Conservation (phyloP, 2,888 invertebrate genomes). For the Trissolcus brochymenae region DNA sequence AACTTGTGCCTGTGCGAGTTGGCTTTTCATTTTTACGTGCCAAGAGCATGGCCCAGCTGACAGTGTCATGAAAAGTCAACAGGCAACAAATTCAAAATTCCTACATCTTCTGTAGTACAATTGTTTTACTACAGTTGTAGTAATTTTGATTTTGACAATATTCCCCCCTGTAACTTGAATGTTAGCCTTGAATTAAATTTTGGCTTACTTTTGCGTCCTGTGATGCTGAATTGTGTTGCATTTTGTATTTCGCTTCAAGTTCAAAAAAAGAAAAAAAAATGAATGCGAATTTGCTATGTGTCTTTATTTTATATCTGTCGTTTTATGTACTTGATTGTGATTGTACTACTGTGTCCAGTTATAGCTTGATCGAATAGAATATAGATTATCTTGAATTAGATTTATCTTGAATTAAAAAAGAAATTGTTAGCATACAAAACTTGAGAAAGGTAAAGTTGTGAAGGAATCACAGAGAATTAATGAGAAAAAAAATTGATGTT, state of each 20-base stretch:
- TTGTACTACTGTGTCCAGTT: neutral
- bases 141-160: too few species aligned
- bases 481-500: neutral
- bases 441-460: conserved; percentile 1
- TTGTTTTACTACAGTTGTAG: conserved; percentile 29
- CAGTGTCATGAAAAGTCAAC: conserved; percentile 19
- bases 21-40: conserved; percentile 14
- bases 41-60: conserved; percentile 2
- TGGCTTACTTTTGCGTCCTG: conserved; percentile 23
- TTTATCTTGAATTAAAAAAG: neutral
- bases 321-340: conserved; percentile 10
- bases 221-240: conserved; percentile 35
- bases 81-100: conserved; percentile 12
- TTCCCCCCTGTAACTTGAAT: too few species aligned
- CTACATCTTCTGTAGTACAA: conserved; percentile 9
- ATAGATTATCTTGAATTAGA: neutral
- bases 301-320: conserved; percentile 25
- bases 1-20: conserved; percentile 27
- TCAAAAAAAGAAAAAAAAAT: conserved; percentile 21
- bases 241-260: conserved; percentile 44
- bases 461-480: neutral
- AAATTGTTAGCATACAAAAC: neutral
- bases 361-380: neutral
- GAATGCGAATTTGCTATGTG: conserved; percentile 40
- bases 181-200: neutral